A percentile compares a stretch with the other conserved stretches of the same genome.
Conservation (phyloP, 2,113 vertebrate genomes). For the Notiomystis cincta region DNA sequence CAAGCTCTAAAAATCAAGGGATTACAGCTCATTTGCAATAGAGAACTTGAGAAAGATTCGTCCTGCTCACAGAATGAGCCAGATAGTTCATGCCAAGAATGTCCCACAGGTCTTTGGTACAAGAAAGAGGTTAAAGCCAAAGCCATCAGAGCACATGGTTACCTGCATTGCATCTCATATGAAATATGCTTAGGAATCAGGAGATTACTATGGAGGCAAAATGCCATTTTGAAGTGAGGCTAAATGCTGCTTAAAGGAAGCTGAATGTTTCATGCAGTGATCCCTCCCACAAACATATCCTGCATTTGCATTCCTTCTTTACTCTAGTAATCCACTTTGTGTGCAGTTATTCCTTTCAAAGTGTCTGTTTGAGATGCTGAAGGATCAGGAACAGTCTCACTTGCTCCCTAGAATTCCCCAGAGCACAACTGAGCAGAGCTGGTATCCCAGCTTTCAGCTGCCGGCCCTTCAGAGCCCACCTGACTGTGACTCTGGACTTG, state of each 20-base stretch:
- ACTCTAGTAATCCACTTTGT: neutral
- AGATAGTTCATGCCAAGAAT: neutral
- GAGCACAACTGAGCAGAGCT: neutral
- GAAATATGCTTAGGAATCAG: neutral
- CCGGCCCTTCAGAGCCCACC: neutral
- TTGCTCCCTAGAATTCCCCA: neutral
- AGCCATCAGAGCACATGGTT: neutral
- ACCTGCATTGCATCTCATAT: neutral
- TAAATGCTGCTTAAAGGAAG: conserved; percentile 4
- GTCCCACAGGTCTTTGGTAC: neutral
- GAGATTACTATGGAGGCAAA: neutral
- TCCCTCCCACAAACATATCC: neutral
- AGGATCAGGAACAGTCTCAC: neutral
- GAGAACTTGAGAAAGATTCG: neutral
- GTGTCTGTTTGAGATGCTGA: neutral
- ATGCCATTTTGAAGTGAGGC: neutral
- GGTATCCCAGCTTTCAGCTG: neutral
- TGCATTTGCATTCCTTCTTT: neutral
- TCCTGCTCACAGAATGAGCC: neutral
- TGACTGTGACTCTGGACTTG: neutral
- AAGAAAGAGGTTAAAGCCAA: neutral
- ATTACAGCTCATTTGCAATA: neutral
- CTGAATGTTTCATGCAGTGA: neutral
- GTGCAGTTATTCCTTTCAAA: neutral
- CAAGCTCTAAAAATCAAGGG: neutral